Evolutionary conservation across 2,888 invertebrate genomes (phyloP).

Genomic region (Leptopilina syphax): DNA sequence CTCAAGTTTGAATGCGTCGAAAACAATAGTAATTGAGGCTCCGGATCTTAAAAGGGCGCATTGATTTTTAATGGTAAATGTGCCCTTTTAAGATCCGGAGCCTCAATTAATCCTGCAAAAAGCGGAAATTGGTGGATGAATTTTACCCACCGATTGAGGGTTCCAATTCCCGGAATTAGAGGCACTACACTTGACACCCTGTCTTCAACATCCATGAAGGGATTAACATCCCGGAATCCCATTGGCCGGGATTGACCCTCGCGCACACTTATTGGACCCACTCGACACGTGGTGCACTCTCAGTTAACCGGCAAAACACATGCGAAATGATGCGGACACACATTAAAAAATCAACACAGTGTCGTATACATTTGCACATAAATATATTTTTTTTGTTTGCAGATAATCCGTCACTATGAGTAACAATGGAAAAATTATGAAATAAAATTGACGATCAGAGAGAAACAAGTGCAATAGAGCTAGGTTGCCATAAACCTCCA

Average conservation of each 20-base stretch:
- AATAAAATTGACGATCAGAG: conserved; percentile 33
- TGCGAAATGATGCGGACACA: conserved; percentile 25
- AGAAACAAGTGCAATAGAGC: conserved; percentile 47
- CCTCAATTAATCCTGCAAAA: too few species aligned
- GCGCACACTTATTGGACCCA: conserved; percentile 64
- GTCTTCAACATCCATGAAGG: conserved; percentile 56
- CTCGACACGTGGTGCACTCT: conserved; percentile 65
- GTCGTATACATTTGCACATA: conserved; percentile 11
- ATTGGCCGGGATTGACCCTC: conserved; percentile 62
- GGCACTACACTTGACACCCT: conserved; percentile 32
- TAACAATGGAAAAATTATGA: neutral
- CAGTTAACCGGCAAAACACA: conserved; percentile 46
- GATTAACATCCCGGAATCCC: conserved; percentile 63
- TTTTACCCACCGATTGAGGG: conserved; percentile 59
- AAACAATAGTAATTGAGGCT: conserved; percentile 17
- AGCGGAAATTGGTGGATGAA: neutral
- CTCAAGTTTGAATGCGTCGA: too few species aligned
- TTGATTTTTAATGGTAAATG: too few species aligned
- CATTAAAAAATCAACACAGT: conserved; percentile 27
- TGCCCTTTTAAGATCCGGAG: too few species aligned
- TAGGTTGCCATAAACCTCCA: conserved; percentile 38
- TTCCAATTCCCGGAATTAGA: conserved; percentile 35
- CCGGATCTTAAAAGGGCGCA: too few species aligned
- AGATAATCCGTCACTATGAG: neutral
- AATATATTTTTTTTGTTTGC: neutral